Conservation (phyloP, 1,140 invertebrate species). For the Drosophila bocki region DNA sequence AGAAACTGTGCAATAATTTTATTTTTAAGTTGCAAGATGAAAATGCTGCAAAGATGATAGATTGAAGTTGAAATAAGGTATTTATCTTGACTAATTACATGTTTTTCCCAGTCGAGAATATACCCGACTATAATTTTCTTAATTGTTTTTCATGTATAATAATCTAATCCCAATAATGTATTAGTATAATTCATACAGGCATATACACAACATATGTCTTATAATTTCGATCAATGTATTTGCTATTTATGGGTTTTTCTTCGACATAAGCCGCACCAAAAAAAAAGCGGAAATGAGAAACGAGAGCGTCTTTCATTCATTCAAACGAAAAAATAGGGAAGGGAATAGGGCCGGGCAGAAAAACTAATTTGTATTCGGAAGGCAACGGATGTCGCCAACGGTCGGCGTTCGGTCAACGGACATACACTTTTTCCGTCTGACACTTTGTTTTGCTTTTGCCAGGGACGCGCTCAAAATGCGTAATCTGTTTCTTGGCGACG, state of each 20-base stretch:
- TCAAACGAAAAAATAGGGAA: background rate
- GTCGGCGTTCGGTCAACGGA: constrained; percentile 38
- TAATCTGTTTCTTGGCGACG: constrained; percentile 66
- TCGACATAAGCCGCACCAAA: background rate
- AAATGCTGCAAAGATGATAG: too few species aligned
- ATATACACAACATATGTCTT: constrained; percentile 50
- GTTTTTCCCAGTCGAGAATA: background rate
- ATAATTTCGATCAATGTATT: constrained; percentile 59
- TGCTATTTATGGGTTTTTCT: constrained; percentile 70
- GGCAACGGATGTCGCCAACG: constrained; percentile 54
- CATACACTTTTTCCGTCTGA: constrained; percentile 38
- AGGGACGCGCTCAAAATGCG: constrained; percentile 72
- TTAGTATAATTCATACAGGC: constrained; percentile 14
- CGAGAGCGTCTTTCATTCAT: constrained; percentile 13
- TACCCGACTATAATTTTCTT: background rate
- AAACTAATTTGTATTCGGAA: constrained; percentile 82
- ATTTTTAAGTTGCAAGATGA: too few species aligned
- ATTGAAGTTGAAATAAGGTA: background rate
- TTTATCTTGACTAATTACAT: background rate
- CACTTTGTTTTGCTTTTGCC: constrained; percentile 38
- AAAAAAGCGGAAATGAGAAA: constrained; percentile 32
- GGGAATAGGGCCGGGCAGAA: constrained; percentile 37
- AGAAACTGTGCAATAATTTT: background rate
- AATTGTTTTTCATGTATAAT: background rate
- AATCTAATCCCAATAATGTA: background rate